phyloP scores from a whole-genome alignment of 2,888 invertebrate species.

The Argyresthia albistria region DNA sequence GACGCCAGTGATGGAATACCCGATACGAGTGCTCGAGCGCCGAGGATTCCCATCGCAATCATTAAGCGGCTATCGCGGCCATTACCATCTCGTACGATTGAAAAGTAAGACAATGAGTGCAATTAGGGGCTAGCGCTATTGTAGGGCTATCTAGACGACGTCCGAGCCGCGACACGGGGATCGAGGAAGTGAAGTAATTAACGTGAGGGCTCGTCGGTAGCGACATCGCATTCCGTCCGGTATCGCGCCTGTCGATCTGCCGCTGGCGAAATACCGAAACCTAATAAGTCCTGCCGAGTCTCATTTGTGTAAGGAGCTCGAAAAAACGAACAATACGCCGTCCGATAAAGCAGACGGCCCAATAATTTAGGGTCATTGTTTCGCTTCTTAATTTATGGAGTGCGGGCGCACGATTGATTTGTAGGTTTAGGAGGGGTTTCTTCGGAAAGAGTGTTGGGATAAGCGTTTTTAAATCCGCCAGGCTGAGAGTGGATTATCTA shows the following conservation, averaged over 20 bases:
- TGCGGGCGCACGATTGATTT: conserved; percentile 66
- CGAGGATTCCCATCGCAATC: conserved; percentile 10
- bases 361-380: conserved; percentile 72
- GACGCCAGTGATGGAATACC: conserved; percentile 48
- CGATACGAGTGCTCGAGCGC: conserved; percentile 28
- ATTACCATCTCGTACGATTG: conserved; percentile 14
- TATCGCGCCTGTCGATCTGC: conserved; percentile 59
- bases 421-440: conserved; percentile 54
- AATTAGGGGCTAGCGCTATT: conserved; percentile 35
- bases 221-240: conserved; percentile 24
- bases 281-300: conserved; percentile 64
- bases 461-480: conserved; percentile 41
- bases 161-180: conserved; percentile 25
- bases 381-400: conserved; percentile 67
- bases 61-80: conserved; percentile 13
- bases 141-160: conserved; percentile 17
- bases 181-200: conserved; percentile 57
- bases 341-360: conserved; percentile 61
- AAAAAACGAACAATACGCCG: conserved; percentile 54
- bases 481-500: conserved; percentile 19
- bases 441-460: conserved; percentile 42
- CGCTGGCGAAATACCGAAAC: conserved; percentile 57
- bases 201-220: conserved; percentile 23
- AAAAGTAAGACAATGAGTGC: conserved; percentile 20
- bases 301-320: conserved; percentile 65